Conservation (phyloP, 2,797 vertebrate genomes). For the Xiphorhynchus erythropygius region DNA sequence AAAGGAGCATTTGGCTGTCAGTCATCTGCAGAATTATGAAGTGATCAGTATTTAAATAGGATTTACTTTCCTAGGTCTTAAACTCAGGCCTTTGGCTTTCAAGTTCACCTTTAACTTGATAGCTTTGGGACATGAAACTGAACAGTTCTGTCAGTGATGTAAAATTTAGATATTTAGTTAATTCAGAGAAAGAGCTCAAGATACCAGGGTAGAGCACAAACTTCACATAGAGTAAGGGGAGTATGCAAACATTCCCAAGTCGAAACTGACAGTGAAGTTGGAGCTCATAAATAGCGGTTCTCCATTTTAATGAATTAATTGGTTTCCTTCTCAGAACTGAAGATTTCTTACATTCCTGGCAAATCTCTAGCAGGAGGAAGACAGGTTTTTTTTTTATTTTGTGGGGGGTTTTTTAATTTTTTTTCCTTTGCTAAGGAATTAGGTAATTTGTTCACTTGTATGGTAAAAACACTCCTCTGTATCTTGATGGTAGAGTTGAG, state of each 20-base stretch:
- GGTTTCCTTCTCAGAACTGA: background rate
- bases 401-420: no score
- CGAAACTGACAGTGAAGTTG: background rate
- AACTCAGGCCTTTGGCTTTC: background rate
- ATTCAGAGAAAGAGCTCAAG: background rate
- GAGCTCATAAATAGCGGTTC: background rate
- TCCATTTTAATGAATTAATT: background rate
- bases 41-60: conserved; percentile 47
- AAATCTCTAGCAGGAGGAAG: background rate
- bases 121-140: background rate
- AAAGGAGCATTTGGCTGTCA: background rate
- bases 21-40: background rate
- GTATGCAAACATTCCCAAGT: fast-evolving
- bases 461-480: background rate
- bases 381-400: no score
- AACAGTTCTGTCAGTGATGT: background rate
- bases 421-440: background rate
- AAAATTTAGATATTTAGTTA: background rate
- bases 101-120: background rate
- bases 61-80: background rate
- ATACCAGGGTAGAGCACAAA: background rate
- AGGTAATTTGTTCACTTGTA: background rate
- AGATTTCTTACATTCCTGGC: background rate
- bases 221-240: background rate
- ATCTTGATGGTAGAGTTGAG: background rate